Evolutionary conservation across 1,140 invertebrate species (phyloP), one percentile per base, ranked within the genome.

Genomic region (Drosophila subpulchrella): DNA sequence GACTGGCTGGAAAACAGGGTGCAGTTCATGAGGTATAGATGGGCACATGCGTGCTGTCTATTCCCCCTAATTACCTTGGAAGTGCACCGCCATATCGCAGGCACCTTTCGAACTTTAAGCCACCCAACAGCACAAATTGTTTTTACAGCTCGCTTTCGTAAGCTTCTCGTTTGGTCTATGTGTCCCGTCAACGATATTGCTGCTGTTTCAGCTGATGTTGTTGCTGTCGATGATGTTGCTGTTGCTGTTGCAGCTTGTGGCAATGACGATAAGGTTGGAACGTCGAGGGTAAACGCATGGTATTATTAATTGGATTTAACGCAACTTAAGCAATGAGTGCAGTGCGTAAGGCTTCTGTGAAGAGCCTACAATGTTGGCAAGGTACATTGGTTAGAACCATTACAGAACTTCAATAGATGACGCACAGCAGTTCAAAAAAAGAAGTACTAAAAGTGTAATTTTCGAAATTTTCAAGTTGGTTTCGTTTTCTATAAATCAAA

Each of bases 291-390:
- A 32, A 59, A 38, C 20, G 57, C 56, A n/a, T 12, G 54, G 53
- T 72, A 76, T 70, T 74, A 82, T 82, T 82, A 84, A 84, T 84
- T 84, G 81, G 81, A 84, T 84, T 84, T 84, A 66, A 84, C 81
- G 81, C 81, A 84, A 79, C 71, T 84, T 79, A 78, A 73, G 74
- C 79, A 84, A 65, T 57, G 53, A 36, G 62, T 32, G 34, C 74
- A 63, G 58, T 74, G 62, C 79, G 66, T 75, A 51, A 66, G 59
- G 51, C 41, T 17, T 47, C 34, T 10, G 17, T 24, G 8, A 34
- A 34, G 24, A 20, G 15, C 27, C 4, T 24, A 46, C 46, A 53
- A 36, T 3, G 65, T 10, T 24, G n/a, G 24, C 30, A 17, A 24
- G 17, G 15, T 5, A 24, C 30, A 32, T 30, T 32, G 47, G 59